Evolutionary conservation across 2,797 vertebrate species (phyloP).

Genomic region (Girardinus metallicus): DNA sequence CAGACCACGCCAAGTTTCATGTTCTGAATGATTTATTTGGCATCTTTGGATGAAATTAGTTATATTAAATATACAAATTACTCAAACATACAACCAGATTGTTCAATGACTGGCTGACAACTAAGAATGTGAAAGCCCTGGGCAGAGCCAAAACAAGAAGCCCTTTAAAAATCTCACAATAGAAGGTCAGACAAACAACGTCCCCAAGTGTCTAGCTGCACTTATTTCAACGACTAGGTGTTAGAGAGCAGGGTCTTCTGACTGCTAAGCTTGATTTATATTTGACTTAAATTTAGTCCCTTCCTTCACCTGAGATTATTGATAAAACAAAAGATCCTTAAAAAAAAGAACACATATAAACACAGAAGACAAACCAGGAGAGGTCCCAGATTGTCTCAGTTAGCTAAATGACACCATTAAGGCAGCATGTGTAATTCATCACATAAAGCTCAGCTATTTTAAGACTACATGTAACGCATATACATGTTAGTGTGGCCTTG

Average conservation of each 20-base stretch:
- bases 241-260: neutral
- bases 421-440: neutral
- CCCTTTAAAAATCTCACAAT: neutral
- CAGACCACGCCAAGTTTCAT: no score
- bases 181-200: neutral
- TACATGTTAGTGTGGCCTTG: neutral
- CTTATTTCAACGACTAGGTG: neutral
- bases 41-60: no score
- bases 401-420: neutral
- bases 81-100: neutral
- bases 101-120: neutral
- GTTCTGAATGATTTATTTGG: no score
- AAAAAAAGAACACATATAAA: neutral
- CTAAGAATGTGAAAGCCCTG: neutral
- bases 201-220: neutral
- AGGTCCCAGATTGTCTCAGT: neutral
- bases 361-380: neutral
- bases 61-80: neutral
- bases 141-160: neutral
- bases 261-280: neutral
- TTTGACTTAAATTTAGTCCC: neutral
- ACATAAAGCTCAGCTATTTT: neutral
- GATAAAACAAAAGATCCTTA: neutral
- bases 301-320: neutral
- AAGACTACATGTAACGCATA: neutral